Evolutionary conservation across 2,113 vertebrate species (phyloP), one percentile per base, ranked within the genome.

Genomic region (Passer domesticus): DNA sequence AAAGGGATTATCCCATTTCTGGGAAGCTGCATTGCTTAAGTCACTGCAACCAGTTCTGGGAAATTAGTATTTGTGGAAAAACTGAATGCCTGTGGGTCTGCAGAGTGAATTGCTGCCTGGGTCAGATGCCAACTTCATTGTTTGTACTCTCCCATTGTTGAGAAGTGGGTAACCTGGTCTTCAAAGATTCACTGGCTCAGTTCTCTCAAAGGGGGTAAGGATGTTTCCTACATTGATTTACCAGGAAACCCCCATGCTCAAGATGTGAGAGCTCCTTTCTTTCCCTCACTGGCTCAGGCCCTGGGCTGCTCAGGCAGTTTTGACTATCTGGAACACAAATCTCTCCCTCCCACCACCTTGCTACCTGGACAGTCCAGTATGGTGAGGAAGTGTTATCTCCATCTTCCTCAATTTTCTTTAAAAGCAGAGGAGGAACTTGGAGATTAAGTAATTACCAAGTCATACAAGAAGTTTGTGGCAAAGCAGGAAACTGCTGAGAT

Each of bases 401-500:
- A 86, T 37, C 89, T 83, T 90, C 83, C 80, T 83, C 35, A 90
- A 25, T 83, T 86, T 90, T 80, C 56, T 91, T 90, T 92, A 88
- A 80, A 94, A 92, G 76, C 69, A 75, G 53, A 84, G 72, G 28
- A 91, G 66, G 92, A 93, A 83, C 83, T 37, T 68, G 69, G 28
- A 89, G 75, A 92, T 94, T 49, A 94, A 90, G 76, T 49, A 81
- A 90, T 70, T 70, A 41, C 14, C 73, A 69, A 88, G 62, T 94
- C 94, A 94, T 35, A 90, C n/a, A 56, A 56, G 44, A 90, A 64
- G 58, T 68, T 78, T 75, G 83, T 89, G 83, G 88, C 62, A 83
- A 66, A 94, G 79, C 90, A 95, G 88, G 86, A 95, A 96, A 56
- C 85, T 63, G 72, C 60, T 67, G 39, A 86, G 83, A 70, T 93